phyloP scores from a whole-genome alignment of 2,797 vertebrate genomes.

The Clarias pachynema region DNA sequence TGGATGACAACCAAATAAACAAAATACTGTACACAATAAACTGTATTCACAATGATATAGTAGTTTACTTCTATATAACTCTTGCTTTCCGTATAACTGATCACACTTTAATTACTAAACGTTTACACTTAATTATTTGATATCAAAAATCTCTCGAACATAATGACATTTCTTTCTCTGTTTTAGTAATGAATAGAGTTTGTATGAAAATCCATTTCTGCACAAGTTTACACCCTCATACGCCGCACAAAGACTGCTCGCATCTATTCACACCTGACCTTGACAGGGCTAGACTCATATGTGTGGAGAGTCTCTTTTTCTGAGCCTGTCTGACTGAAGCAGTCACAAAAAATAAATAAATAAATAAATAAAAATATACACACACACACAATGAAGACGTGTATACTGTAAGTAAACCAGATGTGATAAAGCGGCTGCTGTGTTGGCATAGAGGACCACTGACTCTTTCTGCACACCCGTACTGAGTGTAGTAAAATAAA shows the following conservation, averaged over 20 bases:
- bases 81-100: neutral
- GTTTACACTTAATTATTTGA: neutral
- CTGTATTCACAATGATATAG: neutral
- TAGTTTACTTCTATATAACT: neutral
- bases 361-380: neutral
- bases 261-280: slow-evolving; percentile 28
- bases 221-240: neutral
- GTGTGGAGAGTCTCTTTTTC: slow-evolving; percentile 18
- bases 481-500: slow-evolving; percentile 36
- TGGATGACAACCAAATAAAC: neutral
- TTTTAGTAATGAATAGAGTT: neutral
- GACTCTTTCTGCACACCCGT: slow-evolving; percentile 30
- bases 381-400: neutral
- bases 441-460: neutral
- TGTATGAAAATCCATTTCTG: neutral
- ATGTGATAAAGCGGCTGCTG: slow-evolving; percentile 8
- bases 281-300: neutral
- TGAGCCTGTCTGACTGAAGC: slow-evolving; percentile 10
- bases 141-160: neutral
- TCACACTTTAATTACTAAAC: neutral
- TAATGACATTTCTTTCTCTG: no score
- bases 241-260: neutral
- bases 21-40: neutral
- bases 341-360: neutral
- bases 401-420: slow-evolving; percentile 1